Percentiles rank a stretch among this genome's conserved stretches.
phyloP scores from a whole-genome alignment of 2,113 vertebrate genomes.

The Eulemur macaco region DNA sequence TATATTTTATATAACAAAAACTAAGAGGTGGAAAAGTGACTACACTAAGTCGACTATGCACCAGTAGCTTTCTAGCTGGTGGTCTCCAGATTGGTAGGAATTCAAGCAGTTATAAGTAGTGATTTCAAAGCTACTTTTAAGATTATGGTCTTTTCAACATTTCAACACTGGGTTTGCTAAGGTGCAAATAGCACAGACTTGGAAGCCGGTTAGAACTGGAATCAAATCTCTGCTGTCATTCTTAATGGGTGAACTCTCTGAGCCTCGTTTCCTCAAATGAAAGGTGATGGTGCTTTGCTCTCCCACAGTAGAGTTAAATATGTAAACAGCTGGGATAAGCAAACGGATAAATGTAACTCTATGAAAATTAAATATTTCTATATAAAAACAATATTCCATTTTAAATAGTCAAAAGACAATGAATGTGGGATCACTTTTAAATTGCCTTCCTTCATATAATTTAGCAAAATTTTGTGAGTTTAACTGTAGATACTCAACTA shows the following conservation, averaged over 20 bases:
- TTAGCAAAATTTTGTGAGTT: neutral
- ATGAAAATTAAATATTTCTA: neutral
- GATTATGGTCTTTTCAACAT: neutral
- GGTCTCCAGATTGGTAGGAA: neutral
- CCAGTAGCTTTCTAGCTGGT: neutral
- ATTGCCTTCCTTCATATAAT: neutral
- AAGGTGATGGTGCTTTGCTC: neutral
- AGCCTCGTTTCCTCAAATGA: neutral
- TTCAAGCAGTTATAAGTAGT: neutral
- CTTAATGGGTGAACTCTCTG: neutral
- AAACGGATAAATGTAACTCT: neutral
- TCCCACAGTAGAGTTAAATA: neutral
- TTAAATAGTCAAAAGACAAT: neutral
- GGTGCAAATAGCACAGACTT: neutral
- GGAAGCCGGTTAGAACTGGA: neutral
- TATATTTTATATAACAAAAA: neutral
- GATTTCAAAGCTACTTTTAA: neutral
- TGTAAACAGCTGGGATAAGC: neutral
- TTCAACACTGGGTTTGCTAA: neutral
- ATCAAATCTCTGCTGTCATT: neutral
- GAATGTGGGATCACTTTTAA: neutral
- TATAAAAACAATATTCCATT: neutral
- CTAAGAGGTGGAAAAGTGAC: neutral
- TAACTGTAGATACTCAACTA: neutral
- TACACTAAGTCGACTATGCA: neutral